Percentiles rank a stretch among this genome's conserved stretches.
Conservation (phyloP, 2,888 invertebrate species). For the Ceratothoa steindachneri region DNA sequence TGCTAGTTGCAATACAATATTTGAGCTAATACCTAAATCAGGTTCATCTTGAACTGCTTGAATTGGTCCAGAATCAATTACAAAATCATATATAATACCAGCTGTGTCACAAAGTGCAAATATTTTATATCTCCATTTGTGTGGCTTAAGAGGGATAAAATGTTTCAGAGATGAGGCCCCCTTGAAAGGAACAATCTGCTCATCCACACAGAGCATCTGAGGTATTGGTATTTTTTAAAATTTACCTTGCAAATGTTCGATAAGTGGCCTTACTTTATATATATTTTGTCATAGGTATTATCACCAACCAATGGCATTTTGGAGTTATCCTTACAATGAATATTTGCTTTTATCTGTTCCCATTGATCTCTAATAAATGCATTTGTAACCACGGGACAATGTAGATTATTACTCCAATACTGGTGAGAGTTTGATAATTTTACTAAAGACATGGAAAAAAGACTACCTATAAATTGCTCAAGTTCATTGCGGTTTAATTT, state of each 20-base stretch:
- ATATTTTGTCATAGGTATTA: conserved; percentile 34
- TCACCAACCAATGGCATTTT: conserved; percentile 14
- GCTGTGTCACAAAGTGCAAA: no score
- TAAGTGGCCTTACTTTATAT: conserved; percentile 49
- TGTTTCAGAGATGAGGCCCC: no score
- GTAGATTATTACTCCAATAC: conserved; percentile 35
- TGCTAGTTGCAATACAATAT: not conserved
- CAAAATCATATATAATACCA: no score
- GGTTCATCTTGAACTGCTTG: no score
- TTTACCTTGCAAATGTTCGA: conserved; percentile 42
- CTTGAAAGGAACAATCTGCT: not conserved
- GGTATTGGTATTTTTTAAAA: conserved; percentile 54
- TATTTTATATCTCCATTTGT: no score
- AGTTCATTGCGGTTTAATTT: conserved; percentile 4
- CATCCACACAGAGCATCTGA: not conserved
- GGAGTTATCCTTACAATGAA: conserved; percentile 43
- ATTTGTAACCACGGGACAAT: conserved; percentile 22
- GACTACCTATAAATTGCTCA: conserved; percentile 16
- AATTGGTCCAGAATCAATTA: no score
- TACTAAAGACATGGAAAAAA: conserved; percentile 17
- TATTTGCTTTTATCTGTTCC: conserved; percentile 31
- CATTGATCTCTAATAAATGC: conserved; percentile 43
- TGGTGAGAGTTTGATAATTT: conserved; percentile 20
- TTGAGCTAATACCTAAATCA: not conserved
- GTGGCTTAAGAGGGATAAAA: no score